phyloP scores from a whole-genome alignment of 2,113 vertebrate genomes.

The Oophaga pumilio region DNA sequence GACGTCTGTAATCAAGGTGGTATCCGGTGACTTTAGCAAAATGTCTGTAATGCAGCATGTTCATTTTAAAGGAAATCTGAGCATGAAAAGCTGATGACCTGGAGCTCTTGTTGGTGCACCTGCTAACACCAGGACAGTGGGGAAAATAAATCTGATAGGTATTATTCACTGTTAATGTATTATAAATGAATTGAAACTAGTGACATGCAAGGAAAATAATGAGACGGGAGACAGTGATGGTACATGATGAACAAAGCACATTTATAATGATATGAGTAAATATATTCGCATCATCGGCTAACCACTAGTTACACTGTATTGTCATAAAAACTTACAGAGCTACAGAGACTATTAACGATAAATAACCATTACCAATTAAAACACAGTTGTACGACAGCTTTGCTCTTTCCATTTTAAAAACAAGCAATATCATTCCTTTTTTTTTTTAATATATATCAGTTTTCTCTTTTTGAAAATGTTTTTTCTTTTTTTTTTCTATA shows the following conservation, averaged over 20 bases:
- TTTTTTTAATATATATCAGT: slow-evolving; percentile 62
- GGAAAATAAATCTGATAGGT: slow-evolving; percentile 88
- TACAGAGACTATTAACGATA: slow-evolving; percentile 89
- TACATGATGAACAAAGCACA: slow-evolving; percentile 94
- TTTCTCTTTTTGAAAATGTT: slow-evolving; percentile 59
- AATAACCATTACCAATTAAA: slow-evolving; percentile 90
- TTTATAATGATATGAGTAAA: slow-evolving; percentile 94
- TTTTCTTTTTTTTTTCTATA: slow-evolving; percentile 58
- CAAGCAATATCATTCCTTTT: slow-evolving; percentile 91
- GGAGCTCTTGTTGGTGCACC: slow-evolving; percentile 78
- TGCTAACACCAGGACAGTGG: slow-evolving; percentile 89
- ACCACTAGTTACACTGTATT: slow-evolving; percentile 91
- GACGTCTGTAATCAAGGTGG: slow-evolving; percentile 30
- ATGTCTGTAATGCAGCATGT: slow-evolving; percentile 47
- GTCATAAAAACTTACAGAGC: slow-evolving; percentile 89
- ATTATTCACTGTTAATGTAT: slow-evolving; percentile 92
- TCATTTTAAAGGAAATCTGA: slow-evolving; percentile 49
- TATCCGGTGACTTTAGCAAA: slow-evolving; percentile 21
- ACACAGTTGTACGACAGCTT: slow-evolving; percentile 90
- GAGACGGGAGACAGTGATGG: slow-evolving; percentile 92
- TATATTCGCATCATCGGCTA: slow-evolving; percentile 91
- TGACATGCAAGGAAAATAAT: slow-evolving; percentile 91
- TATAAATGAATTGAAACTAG: slow-evolving; percentile 93
- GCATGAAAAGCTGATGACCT: slow-evolving; percentile 58
- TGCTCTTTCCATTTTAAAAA: slow-evolving; percentile 88